Evolutionary conservation across 2,888 invertebrate genomes (phyloP).

Genomic region (Cistogaster globosa): DNA sequence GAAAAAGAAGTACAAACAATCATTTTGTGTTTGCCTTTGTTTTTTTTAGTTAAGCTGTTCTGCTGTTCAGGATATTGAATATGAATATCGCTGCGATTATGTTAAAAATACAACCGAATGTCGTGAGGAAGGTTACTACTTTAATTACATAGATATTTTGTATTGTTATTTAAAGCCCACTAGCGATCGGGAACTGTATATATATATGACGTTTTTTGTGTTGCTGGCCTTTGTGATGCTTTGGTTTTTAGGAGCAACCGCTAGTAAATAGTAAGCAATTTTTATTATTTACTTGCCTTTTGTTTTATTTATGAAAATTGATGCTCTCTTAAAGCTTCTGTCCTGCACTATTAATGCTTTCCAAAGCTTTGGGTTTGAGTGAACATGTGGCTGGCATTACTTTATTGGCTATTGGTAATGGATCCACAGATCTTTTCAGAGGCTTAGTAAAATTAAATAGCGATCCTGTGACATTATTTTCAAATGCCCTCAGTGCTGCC

Average conservation of each 20-base stretch:
- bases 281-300: neutral
- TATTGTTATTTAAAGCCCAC: slow-evolving; percentile 80
- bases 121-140: slow-evolving; percentile 73
- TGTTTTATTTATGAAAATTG: neutral
- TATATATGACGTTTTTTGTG: slow-evolving; percentile 66
- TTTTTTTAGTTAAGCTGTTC: slow-evolving; percentile 70
- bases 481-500: slow-evolving; percentile 84
- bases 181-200: slow-evolving; percentile 62
- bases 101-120: slow-evolving; percentile 79
- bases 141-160: slow-evolving; percentile 81
- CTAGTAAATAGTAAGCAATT: slow-evolving; percentile 84
- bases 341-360: slow-evolving; percentile 84
- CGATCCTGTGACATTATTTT: slow-evolving; percentile 80
- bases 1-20: neutral
- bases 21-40: neutral
- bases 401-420: slow-evolving; percentile 88
- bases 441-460: slow-evolving; percentile 83
- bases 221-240: slow-evolving; percentile 83
- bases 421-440: slow-evolving; percentile 88
- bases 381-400: slow-evolving; percentile 87
- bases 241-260: slow-evolving; percentile 84
- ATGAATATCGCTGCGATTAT: slow-evolving; percentile 80
- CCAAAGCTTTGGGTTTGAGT: slow-evolving; percentile 83
- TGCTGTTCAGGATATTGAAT: slow-evolving; percentile 66
- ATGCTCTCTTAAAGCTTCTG: slow-evolving; percentile 82